Percentiles rank a stretch among this genome's conserved stretches.
Evolutionary conservation across 1,140 invertebrate species (phyloP).

Genomic region (Papilio helenus): DNA sequence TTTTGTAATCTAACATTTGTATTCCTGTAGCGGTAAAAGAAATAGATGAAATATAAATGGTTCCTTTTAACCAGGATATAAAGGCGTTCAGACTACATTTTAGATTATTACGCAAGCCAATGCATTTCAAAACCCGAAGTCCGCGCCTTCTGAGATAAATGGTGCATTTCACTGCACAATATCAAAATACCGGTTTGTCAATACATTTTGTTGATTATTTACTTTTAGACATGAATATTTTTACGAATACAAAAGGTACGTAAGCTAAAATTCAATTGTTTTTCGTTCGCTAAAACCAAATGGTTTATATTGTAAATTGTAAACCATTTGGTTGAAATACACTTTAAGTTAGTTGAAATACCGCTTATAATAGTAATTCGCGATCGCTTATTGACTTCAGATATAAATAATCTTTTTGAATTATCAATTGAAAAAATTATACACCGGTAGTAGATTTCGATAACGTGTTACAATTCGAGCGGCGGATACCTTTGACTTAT

Average conservation of each 20-base stretch:
- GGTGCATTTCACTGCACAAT: conserved; percentile 7
- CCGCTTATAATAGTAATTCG: too few species aligned
- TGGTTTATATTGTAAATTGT: too few species aligned
- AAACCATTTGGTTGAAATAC: too few species aligned
- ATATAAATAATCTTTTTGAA: neutral
- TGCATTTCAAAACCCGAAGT: neutral
- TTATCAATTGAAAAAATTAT: neutral
- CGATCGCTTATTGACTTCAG: neutral
- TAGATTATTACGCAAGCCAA: neutral
- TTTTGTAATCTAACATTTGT: too few species aligned
- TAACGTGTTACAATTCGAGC: neutral
- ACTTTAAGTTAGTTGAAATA: too few species aligned
- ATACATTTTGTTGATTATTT: neutral
- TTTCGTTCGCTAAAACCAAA: too few species aligned
- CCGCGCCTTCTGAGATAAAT: neutral
- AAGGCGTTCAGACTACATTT: neutral
- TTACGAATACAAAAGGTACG: neutral
- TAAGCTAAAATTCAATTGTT: neutral
- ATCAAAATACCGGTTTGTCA: neutral
- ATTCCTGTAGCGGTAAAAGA: too few species aligned
- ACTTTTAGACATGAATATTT: neutral
- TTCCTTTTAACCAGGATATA: neutral
- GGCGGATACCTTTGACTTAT: conserved; percentile 7
- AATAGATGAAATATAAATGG: too few species aligned
- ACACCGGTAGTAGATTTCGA: conserved; percentile 2